These are phyloP conservation scores for Stegana nigrithorax DNA, from an alignment of 2,888 invertebrate genomes.

Conservation along the genomic window DNA sequence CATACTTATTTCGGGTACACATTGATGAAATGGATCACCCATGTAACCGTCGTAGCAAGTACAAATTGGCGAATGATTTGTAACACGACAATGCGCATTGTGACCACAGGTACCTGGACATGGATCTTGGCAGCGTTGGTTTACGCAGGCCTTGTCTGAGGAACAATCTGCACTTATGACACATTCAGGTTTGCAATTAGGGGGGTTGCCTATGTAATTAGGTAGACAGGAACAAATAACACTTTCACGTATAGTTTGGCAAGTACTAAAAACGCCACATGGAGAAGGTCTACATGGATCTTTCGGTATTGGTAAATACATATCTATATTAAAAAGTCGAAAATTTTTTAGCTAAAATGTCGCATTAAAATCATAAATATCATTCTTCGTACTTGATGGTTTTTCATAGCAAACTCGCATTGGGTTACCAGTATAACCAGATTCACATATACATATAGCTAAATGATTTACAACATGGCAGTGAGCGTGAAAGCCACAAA, in stretches of 20 bases:
- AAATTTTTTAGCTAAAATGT: slow-evolving; percentile 2
- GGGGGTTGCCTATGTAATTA: slow-evolving; percentile 79
- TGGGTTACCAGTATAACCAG: slow-evolving; percentile 84
- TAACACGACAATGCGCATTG: slow-evolving; percentile 78
- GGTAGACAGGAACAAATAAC: slow-evolving; percentile 81
- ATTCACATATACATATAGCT: slow-evolving; percentile 80
- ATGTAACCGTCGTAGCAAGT: slow-evolving; percentile 76
- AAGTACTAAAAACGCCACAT: slow-evolving; percentile 71
- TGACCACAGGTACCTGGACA: slow-evolving; percentile 81
- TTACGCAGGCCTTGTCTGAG: slow-evolving; percentile 78
- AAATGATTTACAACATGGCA: slow-evolving; percentile 86
- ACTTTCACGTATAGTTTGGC: slow-evolving; percentile 72
- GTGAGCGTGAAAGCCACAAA: slow-evolving; percentile 85
- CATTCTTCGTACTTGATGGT: slow-evolving; percentile 64
- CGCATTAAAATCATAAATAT: not conserved
- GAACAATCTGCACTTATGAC: slow-evolving; percentile 81
- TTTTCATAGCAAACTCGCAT: slow-evolving; percentile 77
- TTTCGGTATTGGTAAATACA: slow-evolving; percentile 61
- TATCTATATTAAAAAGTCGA: slow-evolving; percentile 41
- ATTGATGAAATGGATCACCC: slow-evolving; percentile 83
- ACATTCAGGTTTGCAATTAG: slow-evolving; percentile 82
- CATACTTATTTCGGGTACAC: slow-evolving; percentile 70
- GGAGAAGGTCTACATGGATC: slow-evolving; percentile 70
- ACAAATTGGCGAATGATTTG: slow-evolving; percentile 83
- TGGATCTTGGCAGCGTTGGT: slow-evolving; percentile 81